phyloP scores from a whole-genome alignment of 2,113 vertebrate species.

The Platysternon megacephalum region DNA sequence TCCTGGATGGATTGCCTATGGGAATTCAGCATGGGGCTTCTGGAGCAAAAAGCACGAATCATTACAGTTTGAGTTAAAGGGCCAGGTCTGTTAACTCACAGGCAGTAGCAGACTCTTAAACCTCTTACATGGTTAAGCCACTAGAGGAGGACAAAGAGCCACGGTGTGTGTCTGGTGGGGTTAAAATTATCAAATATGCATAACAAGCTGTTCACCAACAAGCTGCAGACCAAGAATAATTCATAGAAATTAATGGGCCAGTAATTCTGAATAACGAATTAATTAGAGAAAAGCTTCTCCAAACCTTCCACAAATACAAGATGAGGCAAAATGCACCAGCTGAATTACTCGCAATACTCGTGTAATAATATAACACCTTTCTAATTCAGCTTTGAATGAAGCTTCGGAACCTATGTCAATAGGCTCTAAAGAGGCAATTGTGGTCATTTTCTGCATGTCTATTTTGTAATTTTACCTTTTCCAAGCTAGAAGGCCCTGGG shows the following conservation, averaged over 20 bases:
- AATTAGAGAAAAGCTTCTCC: neutral
- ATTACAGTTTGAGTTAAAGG: neutral
- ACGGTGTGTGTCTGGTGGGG: neutral
- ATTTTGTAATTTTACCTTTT: rapidly evolving
- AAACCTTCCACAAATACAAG: neutral
- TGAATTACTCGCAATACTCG: neutral
- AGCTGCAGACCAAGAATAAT: neutral
- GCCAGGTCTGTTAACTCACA: neutral
- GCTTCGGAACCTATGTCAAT: rapidly evolving
- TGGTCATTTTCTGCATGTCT: rapidly evolving
- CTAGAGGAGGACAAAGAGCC: neutral
- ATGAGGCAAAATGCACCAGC: rapidly evolving
- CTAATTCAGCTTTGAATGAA: rapidly evolving
- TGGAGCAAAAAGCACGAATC: neutral
- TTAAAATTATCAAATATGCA: neutral
- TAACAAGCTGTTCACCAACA: neutral
- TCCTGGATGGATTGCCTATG: neutral
- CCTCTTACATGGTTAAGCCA: neutral
- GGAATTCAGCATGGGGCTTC: neutral
- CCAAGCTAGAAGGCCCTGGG: rapidly evolving
- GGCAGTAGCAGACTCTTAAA: neutral
- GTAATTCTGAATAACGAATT: neutral
- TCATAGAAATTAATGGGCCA: neutral
- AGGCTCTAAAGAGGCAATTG: rapidly evolving
- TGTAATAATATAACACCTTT: neutral